phyloP scores from a whole-genome alignment of 2,113 vertebrate genomes.

The Pogonocichla stellata region DNA sequence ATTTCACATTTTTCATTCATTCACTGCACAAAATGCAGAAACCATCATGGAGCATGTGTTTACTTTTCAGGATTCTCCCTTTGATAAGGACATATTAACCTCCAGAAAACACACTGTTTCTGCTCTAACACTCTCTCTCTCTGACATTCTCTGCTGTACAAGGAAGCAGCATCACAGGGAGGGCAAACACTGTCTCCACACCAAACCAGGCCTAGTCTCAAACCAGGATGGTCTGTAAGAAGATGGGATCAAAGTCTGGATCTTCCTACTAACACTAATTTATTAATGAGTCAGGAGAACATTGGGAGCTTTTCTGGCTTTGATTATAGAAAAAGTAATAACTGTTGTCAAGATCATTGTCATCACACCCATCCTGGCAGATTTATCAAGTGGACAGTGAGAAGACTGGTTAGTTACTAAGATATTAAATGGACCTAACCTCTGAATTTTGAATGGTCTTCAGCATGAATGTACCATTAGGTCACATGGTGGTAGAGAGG shows the following conservation, averaged over 20 bases:
- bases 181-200: background rate
- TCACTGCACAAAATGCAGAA: background rate
- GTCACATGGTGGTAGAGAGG: background rate
- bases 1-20: background rate
- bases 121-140: background rate
- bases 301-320: background rate
- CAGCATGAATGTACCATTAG: background rate
- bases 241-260: background rate
- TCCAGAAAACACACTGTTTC: background rate
- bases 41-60: accelerated
- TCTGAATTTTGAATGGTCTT: background rate
- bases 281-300: background rate
- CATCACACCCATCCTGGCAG: background rate
- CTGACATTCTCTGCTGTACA: background rate
- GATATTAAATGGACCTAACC: no score
- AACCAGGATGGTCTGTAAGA: background rate
- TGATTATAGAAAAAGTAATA: background rate
- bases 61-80: background rate
- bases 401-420: background rate
- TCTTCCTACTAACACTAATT: background rate
- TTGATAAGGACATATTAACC: background rate
- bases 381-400: background rate
- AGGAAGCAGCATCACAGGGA: background rate
- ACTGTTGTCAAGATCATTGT: background rate
- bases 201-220: background rate